Evolutionary conservation across 2,113 vertebrate species (phyloP), one percentile per base, ranked within the genome.

Genomic region (Chlamydotis undulata): DNA sequence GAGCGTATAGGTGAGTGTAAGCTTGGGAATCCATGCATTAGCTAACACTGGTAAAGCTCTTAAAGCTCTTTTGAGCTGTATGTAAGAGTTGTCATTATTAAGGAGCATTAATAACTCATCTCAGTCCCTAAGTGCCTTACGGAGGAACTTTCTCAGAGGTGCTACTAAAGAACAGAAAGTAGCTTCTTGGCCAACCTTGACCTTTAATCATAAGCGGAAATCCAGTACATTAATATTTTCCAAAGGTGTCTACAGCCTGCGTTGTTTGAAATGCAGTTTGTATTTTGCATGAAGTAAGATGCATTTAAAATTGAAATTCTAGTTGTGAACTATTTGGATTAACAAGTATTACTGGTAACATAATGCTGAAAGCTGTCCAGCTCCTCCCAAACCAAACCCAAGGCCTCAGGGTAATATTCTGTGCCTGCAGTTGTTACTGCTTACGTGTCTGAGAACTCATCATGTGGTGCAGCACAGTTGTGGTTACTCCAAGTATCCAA

Each of bases 311-410:
- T 64, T 35, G 19, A 49, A 89, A 90, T 91, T 87, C 45, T 60
- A 33, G 45, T 87, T 89, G 89, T 79, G 45, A 87, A 1, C 65
- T 95, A 5, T 91, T 96, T 76, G 61, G 80, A 81, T 92, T 91
- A 91, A 82, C 93, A 91, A 91, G 91, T 95, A 93, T 91, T 94
- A 76, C 95, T 76, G 75, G 93, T 91, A 84, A 53, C 22, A 22
- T 33, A 80, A 45, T 4, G 45, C 91, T 93, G 70, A 84, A 93
- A 55, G 63, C 75, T 80, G 45, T 82, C 68, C 55, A 80, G 82
- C 82, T 85, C 45, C 74, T 95, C 91, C 96, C 82, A 87, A 63
- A 63, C n/a, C 80, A 88, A 82, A 78, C 80, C 47, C 39, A 82
- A 75, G 53, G 57, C 74, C 43, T 87, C 26, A 64, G 47, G 79